Conservation (phyloP, 2,888 invertebrate genomes). For the Idaea biselata region DNA sequence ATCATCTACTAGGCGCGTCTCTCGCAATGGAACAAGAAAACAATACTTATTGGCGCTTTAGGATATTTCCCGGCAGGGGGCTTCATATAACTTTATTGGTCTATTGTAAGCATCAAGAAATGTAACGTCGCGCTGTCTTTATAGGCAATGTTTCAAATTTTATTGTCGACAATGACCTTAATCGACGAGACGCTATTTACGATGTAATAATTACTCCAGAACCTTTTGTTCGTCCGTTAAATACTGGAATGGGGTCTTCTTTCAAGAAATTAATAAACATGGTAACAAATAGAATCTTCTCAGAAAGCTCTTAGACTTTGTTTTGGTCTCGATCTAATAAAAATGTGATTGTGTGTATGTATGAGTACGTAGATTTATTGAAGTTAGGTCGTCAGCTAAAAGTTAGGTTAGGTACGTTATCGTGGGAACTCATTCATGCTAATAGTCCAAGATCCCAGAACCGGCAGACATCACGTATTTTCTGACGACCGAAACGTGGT, state of each 20-base stretch:
- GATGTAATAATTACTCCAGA: neutral
- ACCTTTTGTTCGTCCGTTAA: neutral
- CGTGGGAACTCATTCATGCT: neutral
- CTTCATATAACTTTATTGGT: constrained; percentile 56
- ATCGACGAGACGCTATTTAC: neutral
- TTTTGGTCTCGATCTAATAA: neutral
- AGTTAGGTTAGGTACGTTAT: neutral
- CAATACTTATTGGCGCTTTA: constrained; percentile 50
- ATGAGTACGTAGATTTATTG: neutral
- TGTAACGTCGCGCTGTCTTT: constrained; percentile 29
- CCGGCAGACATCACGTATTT: too few species aligned
- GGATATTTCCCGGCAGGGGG: constrained; percentile 65
- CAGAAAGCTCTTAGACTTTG: neutral
- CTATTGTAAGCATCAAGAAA: constrained; percentile 40
- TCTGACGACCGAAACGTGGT: too few species aligned
- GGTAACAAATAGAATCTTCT: neutral
- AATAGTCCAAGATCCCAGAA: too few species aligned
- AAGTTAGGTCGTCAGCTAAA: neutral
- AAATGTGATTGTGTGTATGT: too few species aligned
- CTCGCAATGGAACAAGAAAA: neutral
- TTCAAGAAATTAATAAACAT: neutral
- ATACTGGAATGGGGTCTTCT: neutral
- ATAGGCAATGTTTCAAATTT: constrained; percentile 27
- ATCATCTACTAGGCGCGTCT: neutral
- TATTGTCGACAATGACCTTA: constrained; percentile 20